These are phyloP conservation scores for Ceratosolen fusciceps DNA, from an alignment of 1,140 invertebrate genomes.

Conservation along the genomic window DNA sequence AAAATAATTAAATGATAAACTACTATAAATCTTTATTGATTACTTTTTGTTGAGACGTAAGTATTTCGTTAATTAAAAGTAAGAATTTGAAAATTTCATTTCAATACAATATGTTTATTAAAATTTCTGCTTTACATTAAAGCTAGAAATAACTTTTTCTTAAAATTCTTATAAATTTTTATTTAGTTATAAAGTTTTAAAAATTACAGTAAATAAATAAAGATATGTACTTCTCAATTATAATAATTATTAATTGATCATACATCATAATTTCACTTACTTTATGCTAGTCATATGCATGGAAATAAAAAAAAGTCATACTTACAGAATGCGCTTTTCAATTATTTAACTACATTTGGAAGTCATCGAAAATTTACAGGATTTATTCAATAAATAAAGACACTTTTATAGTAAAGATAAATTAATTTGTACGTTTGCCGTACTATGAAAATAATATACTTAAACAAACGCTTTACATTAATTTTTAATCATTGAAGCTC, in stretches of 20 bases:
- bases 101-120: conserved; percentile 2
- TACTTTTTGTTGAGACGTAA: conserved; percentile 13
- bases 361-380: not conserved
- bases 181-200: not conserved
- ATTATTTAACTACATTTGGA: not conserved
- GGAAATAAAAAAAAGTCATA: not conserved
- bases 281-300: not conserved
- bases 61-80: not conserved
- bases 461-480: not conserved
- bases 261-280: not conserved
- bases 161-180: not conserved
- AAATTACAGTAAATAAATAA: not conserved
- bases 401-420: not conserved
- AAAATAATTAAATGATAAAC: conserved; percentile 24
- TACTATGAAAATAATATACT: not conserved
- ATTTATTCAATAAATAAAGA: conserved; percentile 7
- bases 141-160: not conserved
- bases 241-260: not conserved
- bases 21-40: conserved; percentile 1
- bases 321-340: not conserved
- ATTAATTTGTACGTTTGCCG: not conserved
- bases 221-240: not conserved
- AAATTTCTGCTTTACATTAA: not conserved
- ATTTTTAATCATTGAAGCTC: not conserved
- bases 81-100: not conserved